Evolutionary conservation across 1,140 invertebrate genomes (phyloP).

Genomic region (Dryas iulia): DNA sequence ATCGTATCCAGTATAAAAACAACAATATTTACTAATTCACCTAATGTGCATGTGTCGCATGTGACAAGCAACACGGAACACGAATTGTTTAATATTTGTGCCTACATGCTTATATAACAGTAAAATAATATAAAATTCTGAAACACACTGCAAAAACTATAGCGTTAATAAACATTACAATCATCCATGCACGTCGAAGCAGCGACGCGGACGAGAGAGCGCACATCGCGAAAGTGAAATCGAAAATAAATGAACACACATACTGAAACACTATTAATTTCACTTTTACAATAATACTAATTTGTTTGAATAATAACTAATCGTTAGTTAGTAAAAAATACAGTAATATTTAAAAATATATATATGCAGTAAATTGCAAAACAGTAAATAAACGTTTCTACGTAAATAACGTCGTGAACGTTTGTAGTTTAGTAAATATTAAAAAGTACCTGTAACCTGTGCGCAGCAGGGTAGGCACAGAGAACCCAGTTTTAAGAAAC

Average conservation of each 20-base stretch:
- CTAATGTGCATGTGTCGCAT: not conserved
- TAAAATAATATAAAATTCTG: conserved; percentile 10
- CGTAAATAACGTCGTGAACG: too few species aligned
- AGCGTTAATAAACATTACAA: conserved; percentile 45
- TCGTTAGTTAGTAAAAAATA: too few species aligned
- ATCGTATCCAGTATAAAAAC: too few species aligned
- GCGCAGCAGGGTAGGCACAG: too few species aligned
- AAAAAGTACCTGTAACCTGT: too few species aligned
- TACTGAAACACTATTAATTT: conserved; percentile 28
- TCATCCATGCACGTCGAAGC: conserved; percentile 52
- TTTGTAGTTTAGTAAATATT: too few species aligned
- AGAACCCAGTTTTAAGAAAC: too few species aligned
- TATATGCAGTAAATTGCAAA: too few species aligned
- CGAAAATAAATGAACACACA: conserved; percentile 36
- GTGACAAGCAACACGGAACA: conserved; percentile 1
- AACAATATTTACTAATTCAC: not conserved
- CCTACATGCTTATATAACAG: not conserved
- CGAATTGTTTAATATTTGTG: conserved; percentile 9
- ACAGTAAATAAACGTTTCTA: too few species aligned
- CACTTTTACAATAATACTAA: conserved; percentile 25
- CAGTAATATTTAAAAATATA: too few species aligned
- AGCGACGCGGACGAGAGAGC: conserved; percentile 52
- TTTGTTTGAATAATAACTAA: not conserved
- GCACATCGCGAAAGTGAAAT: conserved; percentile 64
- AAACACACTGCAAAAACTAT: conserved; percentile 29